Evolutionary conservation across 1,140 invertebrate species (phyloP).

Genomic region (Diorhabda elongata): DNA sequence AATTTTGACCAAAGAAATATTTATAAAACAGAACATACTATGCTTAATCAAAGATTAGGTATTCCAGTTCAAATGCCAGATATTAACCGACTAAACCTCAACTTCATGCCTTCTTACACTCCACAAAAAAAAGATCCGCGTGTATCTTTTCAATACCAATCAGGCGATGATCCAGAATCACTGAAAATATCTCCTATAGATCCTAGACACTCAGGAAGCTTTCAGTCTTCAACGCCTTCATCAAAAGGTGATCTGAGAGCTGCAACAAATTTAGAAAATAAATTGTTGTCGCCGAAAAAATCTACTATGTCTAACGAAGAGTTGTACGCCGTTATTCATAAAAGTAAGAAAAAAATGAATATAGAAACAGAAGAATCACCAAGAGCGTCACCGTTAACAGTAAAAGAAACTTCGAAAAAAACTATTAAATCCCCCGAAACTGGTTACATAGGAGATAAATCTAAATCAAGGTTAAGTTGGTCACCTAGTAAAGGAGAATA

Average conservation of each 20-base stretch:
- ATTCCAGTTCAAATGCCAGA: constrained; percentile 39
- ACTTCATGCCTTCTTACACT: constrained; percentile 25
- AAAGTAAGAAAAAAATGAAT: constrained; percentile 70
- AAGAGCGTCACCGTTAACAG: constrained; percentile 53
- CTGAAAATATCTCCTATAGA: constrained; percentile 61
- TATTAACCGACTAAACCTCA: constrained; percentile 24
- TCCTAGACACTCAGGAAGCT: constrained; percentile 51
- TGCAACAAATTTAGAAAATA: constrained; percentile 39
- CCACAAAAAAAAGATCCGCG: not conserved
- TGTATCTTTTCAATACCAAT: not conserved
- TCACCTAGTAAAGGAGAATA: constrained; percentile 51
- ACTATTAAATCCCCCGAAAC: constrained; percentile 53
- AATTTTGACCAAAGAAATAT: constrained; percentile 4
- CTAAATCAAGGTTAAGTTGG: constrained; percentile 50
- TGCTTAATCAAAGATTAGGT: constrained; percentile 26
- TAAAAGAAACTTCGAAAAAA: constrained; percentile 48
- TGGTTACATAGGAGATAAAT: constrained; percentile 53
- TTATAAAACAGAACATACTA: constrained; percentile 6
- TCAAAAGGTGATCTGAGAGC: constrained; percentile 45
- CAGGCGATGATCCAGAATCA: constrained; percentile 17
- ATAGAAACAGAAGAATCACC: constrained; percentile 57
- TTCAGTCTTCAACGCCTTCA: constrained; percentile 60
- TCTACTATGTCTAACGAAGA: constrained; percentile 73
- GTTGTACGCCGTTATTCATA: constrained; percentile 71
- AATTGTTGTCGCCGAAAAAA: constrained; percentile 59